phyloP scores from a whole-genome alignment of 1,140 invertebrate species.

The Laodelphax striatellus region DNA sequence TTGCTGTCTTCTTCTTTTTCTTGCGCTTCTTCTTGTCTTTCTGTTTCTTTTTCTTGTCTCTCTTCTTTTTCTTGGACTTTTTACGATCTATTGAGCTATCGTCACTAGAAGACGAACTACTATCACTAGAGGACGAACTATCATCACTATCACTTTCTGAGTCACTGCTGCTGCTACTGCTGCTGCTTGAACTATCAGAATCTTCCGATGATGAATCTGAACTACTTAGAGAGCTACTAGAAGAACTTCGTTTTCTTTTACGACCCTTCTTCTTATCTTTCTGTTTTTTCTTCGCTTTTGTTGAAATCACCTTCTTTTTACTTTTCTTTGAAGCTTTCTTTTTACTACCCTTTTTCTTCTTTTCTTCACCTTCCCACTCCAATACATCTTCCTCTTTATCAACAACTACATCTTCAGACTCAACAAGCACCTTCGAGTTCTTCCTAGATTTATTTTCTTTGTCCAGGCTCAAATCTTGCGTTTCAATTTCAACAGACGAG shows the following conservation, averaged over 20 bases:
- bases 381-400: not conserved
- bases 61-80: constrained; percentile 11
- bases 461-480: not conserved
- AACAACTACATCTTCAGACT: not conserved
- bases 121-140: constrained; percentile 2
- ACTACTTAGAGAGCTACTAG: constrained; percentile 3
- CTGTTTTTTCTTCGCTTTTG: constrained; percentile 11
- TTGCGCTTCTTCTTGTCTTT: constrained; percentile 9
- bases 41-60: constrained; percentile 4
- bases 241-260: constrained; percentile 9
- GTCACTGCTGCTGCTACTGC: not conserved
- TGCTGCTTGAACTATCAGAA: constrained; percentile 9
- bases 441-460: not conserved
- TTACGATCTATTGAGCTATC: constrained; percentile 13
- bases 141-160: not conserved
- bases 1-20: constrained; percentile 8
- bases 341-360: not conserved
- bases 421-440: not conserved
- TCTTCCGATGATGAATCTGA: constrained; percentile 4
- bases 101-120: not conserved
- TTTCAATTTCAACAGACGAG: not conserved
- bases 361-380: not conserved
- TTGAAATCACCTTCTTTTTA: constrained; percentile 4
- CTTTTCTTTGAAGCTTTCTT: constrained; percentile 6
- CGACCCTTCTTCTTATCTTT: constrained; percentile 7